Base-by-base conservation (phyloP, 2,113 vertebrate genomes). In the Engraulis encrasicolus region DNA sequence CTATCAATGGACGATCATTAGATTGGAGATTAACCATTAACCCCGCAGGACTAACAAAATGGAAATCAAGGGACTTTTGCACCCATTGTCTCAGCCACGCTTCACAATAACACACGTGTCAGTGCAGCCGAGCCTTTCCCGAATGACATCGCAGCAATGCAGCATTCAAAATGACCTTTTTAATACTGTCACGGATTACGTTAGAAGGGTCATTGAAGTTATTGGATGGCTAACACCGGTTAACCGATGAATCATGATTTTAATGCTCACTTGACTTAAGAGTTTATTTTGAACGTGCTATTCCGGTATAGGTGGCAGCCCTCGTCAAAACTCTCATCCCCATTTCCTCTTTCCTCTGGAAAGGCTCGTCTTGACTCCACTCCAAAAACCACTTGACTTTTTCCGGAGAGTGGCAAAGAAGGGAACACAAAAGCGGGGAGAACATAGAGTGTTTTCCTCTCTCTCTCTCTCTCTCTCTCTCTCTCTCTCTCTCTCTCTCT, bases 291-390 rank as follows among this genome's bases (percentile, higher is more conserved):
- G 58, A 27, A 66, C 23, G 23, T n/a, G 23, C 58, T 12, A n/a
- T 66, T n/a, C 58, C 23, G 31, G 58, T 14, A 1, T n/a, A n/a
- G n/a, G 23, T 66, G 11, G 31, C 23, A 7, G 6, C 58, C 58
- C 6, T 86, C 61, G 85, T 92, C 86, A n/a, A 87, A 86, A 84
- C 89, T 87, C 71, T 86, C 38, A 48, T 61, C 80, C 88, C 88
- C 31, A 71, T 91, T 92, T 92, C 85, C 89, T 89, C 88, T 20
- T 6, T 82, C 83, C 88, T 89, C 83, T n/a, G 85, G 90, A 91
- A 90, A 85, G 83, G 79, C 36, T 74, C 27, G 7, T 78, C 79
- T 88, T 80, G 5, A 52, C 79, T 77, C 31, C 52, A 58, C 50
- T 27, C 23, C 58, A 0, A 27, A n/a, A 66, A 27, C 11, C 58